These are phyloP conservation scores for Masnerella sp. DNA, from an alignment of 2,888 invertebrate species.

Conservation along the genomic window DNA sequence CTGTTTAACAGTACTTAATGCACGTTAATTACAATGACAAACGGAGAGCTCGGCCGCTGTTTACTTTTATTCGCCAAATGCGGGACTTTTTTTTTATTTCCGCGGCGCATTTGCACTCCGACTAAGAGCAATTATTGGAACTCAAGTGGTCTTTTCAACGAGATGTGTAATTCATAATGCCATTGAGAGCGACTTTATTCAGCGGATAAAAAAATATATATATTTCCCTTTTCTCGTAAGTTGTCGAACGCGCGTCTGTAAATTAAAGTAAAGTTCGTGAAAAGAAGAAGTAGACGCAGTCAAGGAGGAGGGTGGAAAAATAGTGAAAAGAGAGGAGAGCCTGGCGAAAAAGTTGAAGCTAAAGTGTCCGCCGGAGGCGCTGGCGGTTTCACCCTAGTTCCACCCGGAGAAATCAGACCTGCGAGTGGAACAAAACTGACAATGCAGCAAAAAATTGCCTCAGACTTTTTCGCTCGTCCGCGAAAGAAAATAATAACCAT, in stretches of 20 bases:
- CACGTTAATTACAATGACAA: slow-evolving; percentile 47
- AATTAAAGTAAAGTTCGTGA: slow-evolving; percentile 48
- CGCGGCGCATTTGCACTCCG: no score
- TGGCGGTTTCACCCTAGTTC: slow-evolving; percentile 46
- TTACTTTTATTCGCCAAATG: slow-evolving; percentile 9
- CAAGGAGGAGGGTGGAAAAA: slow-evolving; percentile 45
- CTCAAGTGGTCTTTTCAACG: slow-evolving; percentile 16
- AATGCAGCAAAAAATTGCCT: slow-evolving; percentile 62
- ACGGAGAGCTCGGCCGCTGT: background rate
- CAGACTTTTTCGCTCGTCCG: slow-evolving; percentile 48
- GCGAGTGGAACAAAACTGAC: slow-evolving; percentile 64
- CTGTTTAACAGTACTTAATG: slow-evolving; percentile 51
- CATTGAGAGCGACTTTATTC: slow-evolving; percentile 16
- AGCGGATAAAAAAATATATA: slow-evolving; percentile 19
- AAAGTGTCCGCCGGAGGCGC: slow-evolving; percentile 56
- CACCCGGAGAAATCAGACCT: slow-evolving; percentile 62
- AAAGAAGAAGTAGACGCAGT: slow-evolving; percentile 41
- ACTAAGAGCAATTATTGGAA: slow-evolving; percentile 20
- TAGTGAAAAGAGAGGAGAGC: slow-evolving; percentile 46
- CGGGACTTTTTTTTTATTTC: no score
- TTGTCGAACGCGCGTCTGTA: slow-evolving; percentile 44
- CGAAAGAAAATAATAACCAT: slow-evolving; percentile 59
- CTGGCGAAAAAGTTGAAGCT: slow-evolving; percentile 45
- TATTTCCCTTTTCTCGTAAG: slow-evolving; percentile 12
- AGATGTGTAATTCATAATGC: slow-evolving; percentile 31